phyloP scores from a whole-genome alignment of 2,797 vertebrate genomes.

The Chloroceryle amazona region DNA sequence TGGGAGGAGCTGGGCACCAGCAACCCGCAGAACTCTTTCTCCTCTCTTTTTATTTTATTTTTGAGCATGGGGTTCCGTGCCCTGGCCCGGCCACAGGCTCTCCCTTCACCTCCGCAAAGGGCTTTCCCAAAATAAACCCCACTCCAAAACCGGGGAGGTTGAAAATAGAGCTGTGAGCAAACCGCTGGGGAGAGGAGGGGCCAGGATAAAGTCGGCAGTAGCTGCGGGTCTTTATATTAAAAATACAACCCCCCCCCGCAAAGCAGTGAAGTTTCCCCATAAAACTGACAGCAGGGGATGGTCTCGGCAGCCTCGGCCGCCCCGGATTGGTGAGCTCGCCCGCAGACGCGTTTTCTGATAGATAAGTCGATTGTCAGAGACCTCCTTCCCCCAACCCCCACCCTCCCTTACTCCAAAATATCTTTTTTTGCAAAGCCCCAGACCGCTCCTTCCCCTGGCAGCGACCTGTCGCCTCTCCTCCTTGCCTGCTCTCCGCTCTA shows the following conservation, averaged over 20 bases:
- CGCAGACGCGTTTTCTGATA: slow-evolving; percentile 10
- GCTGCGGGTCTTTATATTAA: not conserved
- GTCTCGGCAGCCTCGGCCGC: not conserved
- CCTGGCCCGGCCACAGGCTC: not conserved
- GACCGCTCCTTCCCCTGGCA: not conserved
- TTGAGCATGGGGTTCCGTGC: not conserved
- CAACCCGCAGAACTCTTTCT: not conserved
- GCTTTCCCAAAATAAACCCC: not conserved
- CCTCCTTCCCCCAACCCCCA: not conserved
- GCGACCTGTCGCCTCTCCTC: not conserved
- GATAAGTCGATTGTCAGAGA: slow-evolving; percentile 26
- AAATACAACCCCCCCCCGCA: not conserved
- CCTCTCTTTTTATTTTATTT: not conserved
- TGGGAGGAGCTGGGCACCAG: rapidly evolving
- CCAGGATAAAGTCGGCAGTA: not conserved
- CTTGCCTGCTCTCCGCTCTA: too few species aligned
- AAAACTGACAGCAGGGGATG: not conserved
- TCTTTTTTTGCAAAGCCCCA: not conserved
- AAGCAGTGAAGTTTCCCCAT: slow-evolving; percentile 22
- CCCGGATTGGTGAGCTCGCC: slow-evolving; percentile 10
- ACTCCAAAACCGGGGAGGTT: not conserved
- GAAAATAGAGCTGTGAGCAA: not conserved
- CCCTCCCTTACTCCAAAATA: not conserved
- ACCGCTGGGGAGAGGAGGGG: not conserved
- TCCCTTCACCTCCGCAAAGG: not conserved